Evolutionary conservation across 1,140 invertebrate genomes (phyloP), one percentile per base, ranked within the genome.

Genomic region (Sinonovacula constricta): DNA sequence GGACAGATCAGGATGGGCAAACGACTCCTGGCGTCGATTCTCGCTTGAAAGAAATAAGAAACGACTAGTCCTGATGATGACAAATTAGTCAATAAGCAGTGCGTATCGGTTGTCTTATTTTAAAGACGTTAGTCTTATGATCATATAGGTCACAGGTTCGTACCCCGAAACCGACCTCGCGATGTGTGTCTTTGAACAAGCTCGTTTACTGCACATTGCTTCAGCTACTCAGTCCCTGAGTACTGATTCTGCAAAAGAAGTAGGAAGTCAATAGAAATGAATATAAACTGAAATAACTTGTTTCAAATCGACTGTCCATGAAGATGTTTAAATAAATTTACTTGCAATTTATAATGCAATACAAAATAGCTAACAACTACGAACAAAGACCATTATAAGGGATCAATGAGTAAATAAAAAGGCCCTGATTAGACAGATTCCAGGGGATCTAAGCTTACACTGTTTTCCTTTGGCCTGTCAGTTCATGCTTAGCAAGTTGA

Each of bases 11-110:
- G 75, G 75, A 31, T 70, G 53, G 12, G 75, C 39, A 3, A 78
- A 60, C 56, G 69, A 66, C 12, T 33, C 36, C 24, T 78, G 75
- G 1, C 75, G 65, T 1, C 75, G 56, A 18, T 78, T 69, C 26
- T 78, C 75, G 39, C 75, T 78, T 45, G 3, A 59, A 30, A 62
- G 7, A 18, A n/a, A n/a, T n/a, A n/a, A n/a, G n/a, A n/a, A n/a
- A n/a, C n/a, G n/a, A n/a, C n/a, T n/a, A n/a, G n/a, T n/a, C n/a
- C n/a, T n/a, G n/a, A n/a, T n/a, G n/a, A n/a, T n/a, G n/a, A n/a
- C n/a, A n/a, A n/a, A n/a, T n/a, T n/a, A n/a, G n/a, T n/a, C n/a
- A n/a, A n/a, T n/a, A n/a, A n/a, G n/a, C n/a, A n/a, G n/a, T n/a
- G n/a, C n/a, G n/a, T n/a, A n/a, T n/a, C n/a, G n/a, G n/a, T n/a